phyloP scores from a whole-genome alignment of 2,888 invertebrate species.

The Drepana falcataria region DNA sequence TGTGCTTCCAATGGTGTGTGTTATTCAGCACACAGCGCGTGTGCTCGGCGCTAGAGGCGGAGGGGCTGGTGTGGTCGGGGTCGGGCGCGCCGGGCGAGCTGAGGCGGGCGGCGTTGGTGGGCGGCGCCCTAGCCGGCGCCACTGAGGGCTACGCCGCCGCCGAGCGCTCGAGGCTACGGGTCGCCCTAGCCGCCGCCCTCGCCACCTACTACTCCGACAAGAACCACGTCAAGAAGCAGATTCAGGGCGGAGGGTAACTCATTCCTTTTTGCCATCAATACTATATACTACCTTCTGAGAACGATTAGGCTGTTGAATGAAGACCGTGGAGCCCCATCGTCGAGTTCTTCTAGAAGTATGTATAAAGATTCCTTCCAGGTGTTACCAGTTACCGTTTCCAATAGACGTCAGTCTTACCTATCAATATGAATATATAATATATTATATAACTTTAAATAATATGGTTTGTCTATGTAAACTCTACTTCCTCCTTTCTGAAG shows the following conservation, averaged over 20 bases:
- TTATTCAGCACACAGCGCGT: conserved; percentile 60
- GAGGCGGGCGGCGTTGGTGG: conserved; percentile 60
- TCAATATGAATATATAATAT: too few species aligned
- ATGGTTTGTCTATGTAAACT: too few species aligned
- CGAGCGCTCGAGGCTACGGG: conserved; percentile 88
- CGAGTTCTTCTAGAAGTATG: too few species aligned
- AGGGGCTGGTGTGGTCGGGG: conserved; percentile 51
- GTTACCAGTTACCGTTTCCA: too few species aligned
- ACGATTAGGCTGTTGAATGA: too few species aligned
- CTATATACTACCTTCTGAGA: background rate
- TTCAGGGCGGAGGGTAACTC: conserved; percentile 89
- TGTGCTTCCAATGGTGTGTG: background rate
- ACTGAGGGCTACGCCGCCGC: conserved; percentile 84
- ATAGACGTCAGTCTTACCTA: too few species aligned
- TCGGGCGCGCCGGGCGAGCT: conserved; percentile 57
- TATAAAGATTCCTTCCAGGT: too few species aligned
- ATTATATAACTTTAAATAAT: too few species aligned
- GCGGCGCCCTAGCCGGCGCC: conserved; percentile 65
- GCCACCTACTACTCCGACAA: conserved; percentile 94
- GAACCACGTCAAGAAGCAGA: conserved; percentile 95
- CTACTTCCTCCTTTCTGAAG: too few species aligned
- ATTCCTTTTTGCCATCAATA: conserved; percentile 4
- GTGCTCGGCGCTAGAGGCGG: conserved; percentile 38
- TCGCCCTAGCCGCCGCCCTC: conserved; percentile 86
- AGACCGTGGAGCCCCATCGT: too few species aligned